Percentiles rank a stretch among this genome's conserved stretches.
These are phyloP conservation scores for Drosophila putrida DNA, from an alignment of 2,888 invertebrate genomes.

Conservation along the genomic window DNA sequence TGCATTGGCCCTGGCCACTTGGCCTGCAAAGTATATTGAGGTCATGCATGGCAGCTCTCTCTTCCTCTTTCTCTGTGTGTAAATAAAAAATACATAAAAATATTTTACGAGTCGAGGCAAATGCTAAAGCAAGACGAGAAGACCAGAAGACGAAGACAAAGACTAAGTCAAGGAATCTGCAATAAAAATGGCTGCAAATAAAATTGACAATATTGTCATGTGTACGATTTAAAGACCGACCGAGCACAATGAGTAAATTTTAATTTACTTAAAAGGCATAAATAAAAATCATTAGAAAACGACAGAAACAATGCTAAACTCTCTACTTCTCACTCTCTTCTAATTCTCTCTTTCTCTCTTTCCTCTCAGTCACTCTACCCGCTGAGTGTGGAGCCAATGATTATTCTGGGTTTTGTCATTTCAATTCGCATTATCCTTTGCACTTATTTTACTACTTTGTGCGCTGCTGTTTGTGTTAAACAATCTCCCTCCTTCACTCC, in stretches of 20 bases:
- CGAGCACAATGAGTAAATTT: constrained; percentile 68
- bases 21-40: constrained; percentile 61
- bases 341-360: background rate
- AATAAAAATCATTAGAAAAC: constrained; percentile 57
- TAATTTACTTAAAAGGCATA: constrained; percentile 80
- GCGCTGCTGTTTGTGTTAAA: constrained; percentile 44
- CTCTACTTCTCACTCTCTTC: background rate
- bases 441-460: constrained; percentile 81
- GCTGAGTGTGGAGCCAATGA: constrained; percentile 76
- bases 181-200: constrained; percentile 77
- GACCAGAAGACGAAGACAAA: background rate
- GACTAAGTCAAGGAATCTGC: constrained; percentile 63
- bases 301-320: constrained; percentile 9
- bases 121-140: constrained; percentile 67
- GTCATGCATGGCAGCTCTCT: constrained; percentile 71
- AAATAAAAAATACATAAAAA: constrained; percentile 26
- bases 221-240: constrained; percentile 52
- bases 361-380: background rate
- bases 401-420: constrained; percentile 83
- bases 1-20: constrained; percentile 66
- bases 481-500: background rate
- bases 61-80: constrained; percentile 32
- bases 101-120: constrained; percentile 39
- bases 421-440: constrained; percentile 83
- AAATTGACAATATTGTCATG: constrained; percentile 81